Base-by-base conservation (phyloP, 2,888 invertebrate genomes). In the Chymomyza fuscimana region DNA sequence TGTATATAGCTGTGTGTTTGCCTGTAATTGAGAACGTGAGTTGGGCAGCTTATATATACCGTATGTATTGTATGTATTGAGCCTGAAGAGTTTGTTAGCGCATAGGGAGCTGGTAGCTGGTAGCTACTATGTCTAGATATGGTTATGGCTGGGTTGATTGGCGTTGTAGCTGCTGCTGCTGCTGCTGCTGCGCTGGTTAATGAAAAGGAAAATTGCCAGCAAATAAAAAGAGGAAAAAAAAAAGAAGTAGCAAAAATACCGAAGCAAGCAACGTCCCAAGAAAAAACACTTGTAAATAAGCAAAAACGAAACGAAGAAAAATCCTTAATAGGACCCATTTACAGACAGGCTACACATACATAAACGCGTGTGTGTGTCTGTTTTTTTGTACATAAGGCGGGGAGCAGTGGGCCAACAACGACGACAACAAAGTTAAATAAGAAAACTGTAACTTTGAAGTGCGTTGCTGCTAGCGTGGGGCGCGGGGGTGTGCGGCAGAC, bases 401-500 rank as follows among this genome's bases (percentile, higher is more conserved):
- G 40, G 3, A 40, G n/a, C 16, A 19, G 16, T 52, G 25, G 25
- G 22, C 56, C 56, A 56, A 16, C 54, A 12, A 67, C 46, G 69
- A 68, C 58, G 22, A 60, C 60, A n/a, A 66, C 46, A 60, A 74
- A 77, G 70, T 67, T 75, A 15, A 63, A 67, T 67, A 71, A 77
- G 81, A 74, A 85, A 81, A 79, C 73, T 78, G 69, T 80, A 84
- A 86, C 86, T 83, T 83, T 86, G 83, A 78, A 80, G 83, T 81
- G 83, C 74, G 68, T 67, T 65, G 10, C 12, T 36, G 16, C 61
- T 12, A 6, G n/a, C 4, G 1, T 10, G 40, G n/a, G 40, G 15
- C 4, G 1, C 15, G 40, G n/a, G 40, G 15, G 25, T 7, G 58
- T 46, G 40, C 10, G 10, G 25, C 25, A 25, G 25, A 25, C 25